Conservation (phyloP, 1,140 invertebrate genomes). For the Cydia fagiglandana region DNA sequence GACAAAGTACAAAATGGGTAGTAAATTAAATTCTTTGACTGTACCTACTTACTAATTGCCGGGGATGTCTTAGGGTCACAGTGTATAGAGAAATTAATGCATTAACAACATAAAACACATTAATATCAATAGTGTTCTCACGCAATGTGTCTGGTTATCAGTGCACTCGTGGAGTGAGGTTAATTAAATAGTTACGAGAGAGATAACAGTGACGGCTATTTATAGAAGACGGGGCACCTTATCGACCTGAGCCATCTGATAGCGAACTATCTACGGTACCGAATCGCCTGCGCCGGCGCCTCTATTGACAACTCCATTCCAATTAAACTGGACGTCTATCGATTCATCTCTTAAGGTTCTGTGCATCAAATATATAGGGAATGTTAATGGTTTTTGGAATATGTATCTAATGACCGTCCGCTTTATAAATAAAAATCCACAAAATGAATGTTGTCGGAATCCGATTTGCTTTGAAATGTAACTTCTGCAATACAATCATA, state of each 20-base stretch:
- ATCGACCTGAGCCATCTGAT: slow-evolving; percentile 68
- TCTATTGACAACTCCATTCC: slow-evolving; percentile 30
- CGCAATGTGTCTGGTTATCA: slow-evolving; percentile 65
- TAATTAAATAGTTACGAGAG: slow-evolving; percentile 72
- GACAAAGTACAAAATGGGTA: too few species aligned
- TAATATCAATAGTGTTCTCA: slow-evolving; percentile 66
- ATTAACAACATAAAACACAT: slow-evolving; percentile 39
- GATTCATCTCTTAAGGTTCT: slow-evolving; percentile 14
- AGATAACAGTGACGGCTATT: slow-evolving; percentile 67
- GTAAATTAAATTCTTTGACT: too few species aligned
- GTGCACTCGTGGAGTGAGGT: slow-evolving; percentile 61
- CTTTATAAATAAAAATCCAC: too few species aligned
- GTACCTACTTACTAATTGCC: not conserved
- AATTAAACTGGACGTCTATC: slow-evolving; percentile 23
- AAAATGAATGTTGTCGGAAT: too few species aligned
- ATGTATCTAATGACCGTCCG: too few species aligned
- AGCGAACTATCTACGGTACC: slow-evolving; percentile 51
- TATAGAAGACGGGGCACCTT: slow-evolving; percentile 62
- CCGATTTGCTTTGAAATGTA: too few species aligned
- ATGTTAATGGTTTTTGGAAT: not conserved
- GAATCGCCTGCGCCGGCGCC: slow-evolving; percentile 44
- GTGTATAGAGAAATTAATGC: not conserved
- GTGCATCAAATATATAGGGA: not conserved
- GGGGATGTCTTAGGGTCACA: not conserved
- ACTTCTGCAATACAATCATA: too few species aligned